Evolutionary conservation across 2,797 vertebrate genomes (phyloP).

Genomic region (Lutjanus campechanus): DNA sequence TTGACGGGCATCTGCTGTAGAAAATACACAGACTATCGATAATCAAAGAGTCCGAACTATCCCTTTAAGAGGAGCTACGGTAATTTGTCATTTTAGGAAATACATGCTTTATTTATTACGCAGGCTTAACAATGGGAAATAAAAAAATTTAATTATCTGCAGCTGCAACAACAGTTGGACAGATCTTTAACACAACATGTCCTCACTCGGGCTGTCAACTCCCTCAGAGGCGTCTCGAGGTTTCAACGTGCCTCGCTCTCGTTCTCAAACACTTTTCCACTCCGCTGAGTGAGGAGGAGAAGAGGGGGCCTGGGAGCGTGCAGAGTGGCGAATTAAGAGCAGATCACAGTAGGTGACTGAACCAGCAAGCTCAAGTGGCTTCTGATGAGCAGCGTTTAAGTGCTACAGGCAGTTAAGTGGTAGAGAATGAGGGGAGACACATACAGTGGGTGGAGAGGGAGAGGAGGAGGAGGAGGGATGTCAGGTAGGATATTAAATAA

Average conservation of each 20-base stretch:
- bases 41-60: no score
- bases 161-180: slow-evolving; percentile 14
- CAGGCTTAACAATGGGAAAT: neutral
- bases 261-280: slow-evolving; percentile 56
- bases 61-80: neutral
- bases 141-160: neutral
- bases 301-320: slow-evolving; percentile 28
- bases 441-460: slow-evolving; percentile 17
- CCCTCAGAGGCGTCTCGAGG: slow-evolving; percentile 35
- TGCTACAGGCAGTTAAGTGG: slow-evolving; percentile 74
- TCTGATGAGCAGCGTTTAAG: slow-evolving; percentile 75
- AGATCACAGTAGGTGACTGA: slow-evolving; percentile 68
- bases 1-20: no score
- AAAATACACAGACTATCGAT: no score
- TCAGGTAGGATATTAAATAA: slow-evolving; percentile 66
- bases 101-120: neutral
- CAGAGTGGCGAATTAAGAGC: slow-evolving; percentile 70
- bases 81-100: neutral
- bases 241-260: slow-evolving; percentile 23
- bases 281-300: slow-evolving; percentile 25
- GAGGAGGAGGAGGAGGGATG: slow-evolving; percentile 27
- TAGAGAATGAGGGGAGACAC: slow-evolving; percentile 53
- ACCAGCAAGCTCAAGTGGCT: slow-evolving; percentile 72
- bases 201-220: slow-evolving; percentile 24
- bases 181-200: slow-evolving; percentile 31